Conservation (phyloP, 2,797 vertebrate genomes). For the Sebastes melanostomus region DNA sequence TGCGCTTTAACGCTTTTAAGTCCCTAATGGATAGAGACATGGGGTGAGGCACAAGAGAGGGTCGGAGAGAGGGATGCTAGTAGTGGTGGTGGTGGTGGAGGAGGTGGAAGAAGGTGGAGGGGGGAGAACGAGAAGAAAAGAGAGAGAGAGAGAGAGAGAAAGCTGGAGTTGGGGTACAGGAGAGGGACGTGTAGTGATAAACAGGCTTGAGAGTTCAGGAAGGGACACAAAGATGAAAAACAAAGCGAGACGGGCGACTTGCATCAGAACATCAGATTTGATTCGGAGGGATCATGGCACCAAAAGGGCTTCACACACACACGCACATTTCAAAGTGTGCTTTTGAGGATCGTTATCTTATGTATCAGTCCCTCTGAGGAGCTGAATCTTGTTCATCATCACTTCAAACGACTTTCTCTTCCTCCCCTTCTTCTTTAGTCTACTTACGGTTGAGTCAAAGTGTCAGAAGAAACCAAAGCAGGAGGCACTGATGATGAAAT, state of each 20-base stretch:
- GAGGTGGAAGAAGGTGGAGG: neutral
- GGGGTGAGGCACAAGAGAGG: conserved; percentile 52
- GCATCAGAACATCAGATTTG: conserved; percentile 29
- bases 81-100: conserved; percentile 23
- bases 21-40: conserved; percentile 70
- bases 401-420: conserved; percentile 37
- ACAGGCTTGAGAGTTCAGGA: conserved; percentile 20
- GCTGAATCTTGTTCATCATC: conserved; percentile 48
- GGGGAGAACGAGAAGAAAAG: neutral
- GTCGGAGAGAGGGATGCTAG: conserved; percentile 28
- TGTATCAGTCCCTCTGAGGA: conserved; percentile 34
- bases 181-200: conserved; percentile 33
- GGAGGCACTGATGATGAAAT: neutral
- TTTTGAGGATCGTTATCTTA: conserved; percentile 48
- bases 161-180: conserved; percentile 29
- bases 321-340: conserved; percentile 33
- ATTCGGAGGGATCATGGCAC: conserved; percentile 23
- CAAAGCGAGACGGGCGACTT: conserved; percentile 12
- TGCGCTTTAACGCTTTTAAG: conserved; percentile 69
- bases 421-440: neutral
- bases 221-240: conserved; percentile 38
- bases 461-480: neutral
- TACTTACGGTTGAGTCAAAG: conserved; percentile 22
- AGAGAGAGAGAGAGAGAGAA: conserved; percentile 22
- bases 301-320: neutral